Evolutionary conservation across 92 coral and sea anemone species (phyloP).

Genomic region (Metridium senile): DNA sequence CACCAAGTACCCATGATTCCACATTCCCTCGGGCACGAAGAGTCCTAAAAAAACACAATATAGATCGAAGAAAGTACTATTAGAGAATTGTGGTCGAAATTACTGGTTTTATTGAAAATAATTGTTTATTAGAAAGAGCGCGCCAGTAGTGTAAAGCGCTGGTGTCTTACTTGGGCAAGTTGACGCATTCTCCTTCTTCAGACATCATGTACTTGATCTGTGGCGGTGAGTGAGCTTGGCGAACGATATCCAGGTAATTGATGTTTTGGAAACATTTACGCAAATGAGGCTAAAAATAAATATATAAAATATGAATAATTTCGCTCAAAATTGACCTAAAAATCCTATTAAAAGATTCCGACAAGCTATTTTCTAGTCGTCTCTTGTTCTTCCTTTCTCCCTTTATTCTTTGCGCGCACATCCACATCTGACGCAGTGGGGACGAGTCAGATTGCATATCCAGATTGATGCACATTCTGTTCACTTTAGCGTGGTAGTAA

Average conservation of each 20-base stretch:
- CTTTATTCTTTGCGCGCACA: too few species aligned
- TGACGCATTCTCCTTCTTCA: conserved; percentile 87
- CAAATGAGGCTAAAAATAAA: conserved; percentile 79
- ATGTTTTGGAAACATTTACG: conserved; percentile 93
- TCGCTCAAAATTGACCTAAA: not conserved
- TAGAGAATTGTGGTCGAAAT: not conserved
- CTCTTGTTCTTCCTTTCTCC: too few species aligned
- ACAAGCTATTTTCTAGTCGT: too few species aligned
- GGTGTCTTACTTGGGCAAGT: conserved; percentile 86
- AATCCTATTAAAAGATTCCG: not conserved
- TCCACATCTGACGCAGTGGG: too few species aligned
- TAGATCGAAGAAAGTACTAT: not conserved
- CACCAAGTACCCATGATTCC: conserved; percentile 89
- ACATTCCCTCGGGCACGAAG: conserved; percentile 91
- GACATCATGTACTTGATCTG: conserved; percentile 87
- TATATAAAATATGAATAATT: not conserved
- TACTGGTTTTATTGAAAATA: too few species aligned
- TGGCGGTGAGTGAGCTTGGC: conserved; percentile 80
- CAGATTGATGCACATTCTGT: too few species aligned
- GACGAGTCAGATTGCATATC: too few species aligned
- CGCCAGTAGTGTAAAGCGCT: too few species aligned
- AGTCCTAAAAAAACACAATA: conserved; percentile 46
- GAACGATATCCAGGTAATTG: conserved; percentile 77
- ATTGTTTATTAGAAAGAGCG: too few species aligned
- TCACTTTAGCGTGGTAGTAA: too few species aligned